phyloP scores from a whole-genome alignment of 2,797 vertebrate genomes.

The Aplochiton taeniatus region DNA sequence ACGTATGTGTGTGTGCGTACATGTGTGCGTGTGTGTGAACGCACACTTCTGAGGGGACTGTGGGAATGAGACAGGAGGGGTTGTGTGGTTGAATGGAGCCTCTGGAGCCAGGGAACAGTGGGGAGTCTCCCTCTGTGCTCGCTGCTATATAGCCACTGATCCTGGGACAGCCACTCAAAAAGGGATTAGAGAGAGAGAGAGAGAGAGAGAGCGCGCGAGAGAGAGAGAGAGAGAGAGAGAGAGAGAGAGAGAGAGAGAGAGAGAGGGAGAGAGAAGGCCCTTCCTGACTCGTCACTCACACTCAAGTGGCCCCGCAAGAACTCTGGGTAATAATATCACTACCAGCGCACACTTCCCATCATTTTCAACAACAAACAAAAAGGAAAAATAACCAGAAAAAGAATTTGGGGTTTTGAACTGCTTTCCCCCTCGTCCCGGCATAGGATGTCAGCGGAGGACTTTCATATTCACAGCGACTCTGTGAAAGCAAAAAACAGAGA shows the following conservation, averaged over 20 bases:
- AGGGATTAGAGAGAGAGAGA: conserved; percentile 83
- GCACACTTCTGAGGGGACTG: conserved; percentile 82
- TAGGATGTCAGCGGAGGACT: conserved; percentile 29
- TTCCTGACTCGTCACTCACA: conserved; percentile 97
- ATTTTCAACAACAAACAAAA: too few species aligned
- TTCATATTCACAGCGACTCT: conserved; percentile 32
- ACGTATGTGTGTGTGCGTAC: conserved; percentile 64
- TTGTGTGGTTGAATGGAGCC: conserved; percentile 86
- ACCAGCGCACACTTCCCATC: too few species aligned
- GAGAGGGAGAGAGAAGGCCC: conserved; percentile 76
- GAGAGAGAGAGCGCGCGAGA: conserved; percentile 49
- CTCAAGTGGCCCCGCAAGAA: conserved; percentile 89
- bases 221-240: conserved; percentile 2
- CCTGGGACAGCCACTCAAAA: conserved; percentile 93
- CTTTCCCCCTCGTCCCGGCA: conserved; percentile 4
- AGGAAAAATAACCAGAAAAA: too few species aligned
- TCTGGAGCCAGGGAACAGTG: conserved; percentile 92
- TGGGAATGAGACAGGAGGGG: conserved; percentile 94
- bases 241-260: conserved; percentile 17
- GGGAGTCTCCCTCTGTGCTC: conserved; percentile 81
- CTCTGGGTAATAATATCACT: conserved; percentile 88
- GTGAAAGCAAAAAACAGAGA: conserved; percentile 9
- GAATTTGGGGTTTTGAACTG: conserved; percentile 12
- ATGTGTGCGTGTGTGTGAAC: conserved; percentile 78
- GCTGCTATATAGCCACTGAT: conserved; percentile 74